Conservation (phyloP, 1,140 invertebrate genomes). For the Chymomyza costata region DNA sequence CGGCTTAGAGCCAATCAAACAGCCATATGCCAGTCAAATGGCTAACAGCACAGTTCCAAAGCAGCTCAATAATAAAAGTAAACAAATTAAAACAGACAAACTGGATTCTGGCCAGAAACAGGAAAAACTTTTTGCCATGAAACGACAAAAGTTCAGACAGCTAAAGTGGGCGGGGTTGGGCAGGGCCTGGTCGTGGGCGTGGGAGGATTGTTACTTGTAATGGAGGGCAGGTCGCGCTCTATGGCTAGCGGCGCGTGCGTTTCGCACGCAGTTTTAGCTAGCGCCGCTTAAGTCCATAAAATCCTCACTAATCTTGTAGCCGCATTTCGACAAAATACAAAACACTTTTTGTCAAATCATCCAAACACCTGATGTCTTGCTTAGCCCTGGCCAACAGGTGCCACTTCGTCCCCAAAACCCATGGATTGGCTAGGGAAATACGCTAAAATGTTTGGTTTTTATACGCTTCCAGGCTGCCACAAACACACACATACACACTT, state of each 20-base stretch:
- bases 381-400: slow-evolving; percentile 40
- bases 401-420: not conserved
- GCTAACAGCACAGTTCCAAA: slow-evolving; percentile 7
- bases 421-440: too few species aligned
- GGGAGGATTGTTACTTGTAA: not conserved
- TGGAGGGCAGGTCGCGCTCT: not conserved
- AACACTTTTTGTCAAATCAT: slow-evolving; percentile 72
- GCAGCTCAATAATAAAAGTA: slow-evolving; percentile 72
- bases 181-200: not conserved
- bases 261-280: slow-evolving; percentile 60
- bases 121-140: slow-evolving; percentile 61
- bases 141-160: slow-evolving; percentile 65
- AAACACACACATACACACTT: slow-evolving; percentile 33
- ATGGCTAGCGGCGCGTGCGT: slow-evolving; percentile 16
- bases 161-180: slow-evolving; percentile 16
- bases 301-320: slow-evolving; percentile 65
- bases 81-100: slow-evolving; percentile 74
- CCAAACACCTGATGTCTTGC: slow-evolving; percentile 67
- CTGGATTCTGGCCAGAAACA: slow-evolving; percentile 17
- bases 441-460: slow-evolving; percentile 35
- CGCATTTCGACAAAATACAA: slow-evolving; percentile 64
- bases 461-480: too few species aligned
- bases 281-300: slow-evolving; percentile 66
- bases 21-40: slow-evolving; percentile 15
- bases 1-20: slow-evolving; percentile 63